Conservation (phyloP, 2,888 invertebrate species). For the Cheilosia grossa region DNA sequence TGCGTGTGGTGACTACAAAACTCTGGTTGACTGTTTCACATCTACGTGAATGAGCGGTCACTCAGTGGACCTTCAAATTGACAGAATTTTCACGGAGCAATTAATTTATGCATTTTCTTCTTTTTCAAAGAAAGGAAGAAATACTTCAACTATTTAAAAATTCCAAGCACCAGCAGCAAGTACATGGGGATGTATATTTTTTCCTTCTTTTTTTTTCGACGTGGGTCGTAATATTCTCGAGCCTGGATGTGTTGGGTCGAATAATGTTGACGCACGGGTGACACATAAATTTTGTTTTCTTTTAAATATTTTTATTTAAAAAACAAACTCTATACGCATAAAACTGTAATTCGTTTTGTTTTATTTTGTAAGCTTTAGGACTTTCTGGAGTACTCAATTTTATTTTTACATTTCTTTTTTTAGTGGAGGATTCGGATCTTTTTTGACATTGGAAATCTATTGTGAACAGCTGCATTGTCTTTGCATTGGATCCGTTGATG, state of each 20-base stretch:
- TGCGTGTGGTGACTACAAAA: conserved; percentile 39
- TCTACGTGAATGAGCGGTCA: conserved; percentile 52
- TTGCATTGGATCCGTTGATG: conserved; percentile 17
- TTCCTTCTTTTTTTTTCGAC: conserved; percentile 22
- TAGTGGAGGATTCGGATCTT: neutral
- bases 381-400: conserved; percentile 6
- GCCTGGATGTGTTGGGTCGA: neutral
- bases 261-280: conserved; percentile 34
- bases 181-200: neutral
- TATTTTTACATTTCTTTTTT: conserved; percentile 5
- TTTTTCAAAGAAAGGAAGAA: neutral
- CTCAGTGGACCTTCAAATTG: conserved; percentile 61
- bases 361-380: neutral
- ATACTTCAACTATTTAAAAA: conserved; percentile 5
- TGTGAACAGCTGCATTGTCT: conserved; percentile 57
- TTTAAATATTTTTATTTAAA: neutral
- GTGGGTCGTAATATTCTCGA: conserved; percentile 27
- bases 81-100: conserved; percentile 61
- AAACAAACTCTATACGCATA: neutral
- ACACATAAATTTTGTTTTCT: conserved; percentile 45
- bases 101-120: conserved; percentile 41
- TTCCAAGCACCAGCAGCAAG: conserved; percentile 15
- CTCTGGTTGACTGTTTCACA: conserved; percentile 40
- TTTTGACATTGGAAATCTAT: conserved; percentile 64
- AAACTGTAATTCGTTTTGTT: neutral